Evolutionary conservation across 2,113 vertebrate genomes (phyloP).

Genomic region (Macquaria ambigua): DNA sequence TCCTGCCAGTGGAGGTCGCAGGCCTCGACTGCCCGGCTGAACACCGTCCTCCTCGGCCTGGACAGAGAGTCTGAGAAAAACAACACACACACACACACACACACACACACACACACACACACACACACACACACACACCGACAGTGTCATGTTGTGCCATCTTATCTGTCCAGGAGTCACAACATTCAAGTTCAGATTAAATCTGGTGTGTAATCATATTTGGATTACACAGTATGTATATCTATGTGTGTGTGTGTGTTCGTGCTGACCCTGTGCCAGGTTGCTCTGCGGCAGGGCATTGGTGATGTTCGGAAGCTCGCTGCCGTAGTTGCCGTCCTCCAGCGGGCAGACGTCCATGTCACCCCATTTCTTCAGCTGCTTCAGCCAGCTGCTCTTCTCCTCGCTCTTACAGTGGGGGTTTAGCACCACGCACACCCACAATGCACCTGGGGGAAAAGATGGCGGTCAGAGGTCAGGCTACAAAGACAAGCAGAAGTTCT

Average conservation of each 20-base stretch:
- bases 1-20: constrained; percentile 99
- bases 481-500: not conserved
- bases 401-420: constrained; percentile 98
- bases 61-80: constrained; percentile 89
- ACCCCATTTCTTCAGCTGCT: constrained; percentile 95
- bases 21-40: constrained; percentile 95
- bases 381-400: constrained; percentile 95
- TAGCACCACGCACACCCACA: constrained; percentile 98
- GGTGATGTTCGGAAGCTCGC: constrained; percentile 97
- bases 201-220: not conserved
- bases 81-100: not conserved
- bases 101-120: not conserved
- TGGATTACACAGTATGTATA: not conserved
- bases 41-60: constrained; percentile 94
- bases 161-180: too few relatives aligned
- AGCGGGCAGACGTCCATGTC: constrained; percentile 97
- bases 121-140: not conserved
- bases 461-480: constrained; percentile 14
- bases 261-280: constrained; percentile 91
- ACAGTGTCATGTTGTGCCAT: not conserved
- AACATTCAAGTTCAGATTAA: not conserved
- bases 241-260: constrained; percentile 12
- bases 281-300: constrained; percentile 94
- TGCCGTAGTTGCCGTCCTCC: constrained; percentile 98
- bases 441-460: constrained; percentile 86